Base-by-base conservation (phyloP, 2,888 invertebrate species). In the Nomada lathburiana region DNA sequence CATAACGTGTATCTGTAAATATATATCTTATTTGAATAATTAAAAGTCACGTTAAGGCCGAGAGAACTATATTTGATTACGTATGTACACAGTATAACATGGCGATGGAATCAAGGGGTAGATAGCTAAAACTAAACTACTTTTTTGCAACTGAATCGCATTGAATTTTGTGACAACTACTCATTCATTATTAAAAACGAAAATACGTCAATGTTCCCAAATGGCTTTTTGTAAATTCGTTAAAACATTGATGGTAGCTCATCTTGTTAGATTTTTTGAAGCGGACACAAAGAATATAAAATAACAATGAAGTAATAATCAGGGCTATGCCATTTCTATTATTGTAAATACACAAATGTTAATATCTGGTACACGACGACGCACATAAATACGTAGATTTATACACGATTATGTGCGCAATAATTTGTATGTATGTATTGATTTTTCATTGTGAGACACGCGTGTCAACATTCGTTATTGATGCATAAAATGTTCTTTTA, bases 401-500 rank as follows among this genome's bases (percentile, higher is more conserved):
- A 76, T 68, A 74, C 68, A 69, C 50, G 53, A 79, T 73, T 72
- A 59, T 82, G 76, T 82, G 80, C 75, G 82, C 53, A 75, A 87
- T 60, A 73, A 69, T 83, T 84, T 75, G 69, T 85, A 80, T 86
- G 79, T 82, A 84, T 63, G 87, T 87, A 82, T 57, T 76, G 63
- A 71, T 87, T 80, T 84, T 75, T 53, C 69, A 65, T 62, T 69
- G 59, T 82, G 74, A 70, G 71, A 71, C 55, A 69, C 26, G 55
- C 68, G 55, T 59, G 52, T 83, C 67, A 50, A 47, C 60, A 72
- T 67, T 59, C 82, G 82, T 77, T 69, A 69, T 44, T 77, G 84
- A 68, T 83, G 76, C 84, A 87, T 82, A 80, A 86, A 84, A 80
- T 89, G 85, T 90, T 87, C 84, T 91, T 88, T 88, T 80, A 82